phyloP scores from a whole-genome alignment of 2,113 vertebrate species.

The Piaya cayana region DNA sequence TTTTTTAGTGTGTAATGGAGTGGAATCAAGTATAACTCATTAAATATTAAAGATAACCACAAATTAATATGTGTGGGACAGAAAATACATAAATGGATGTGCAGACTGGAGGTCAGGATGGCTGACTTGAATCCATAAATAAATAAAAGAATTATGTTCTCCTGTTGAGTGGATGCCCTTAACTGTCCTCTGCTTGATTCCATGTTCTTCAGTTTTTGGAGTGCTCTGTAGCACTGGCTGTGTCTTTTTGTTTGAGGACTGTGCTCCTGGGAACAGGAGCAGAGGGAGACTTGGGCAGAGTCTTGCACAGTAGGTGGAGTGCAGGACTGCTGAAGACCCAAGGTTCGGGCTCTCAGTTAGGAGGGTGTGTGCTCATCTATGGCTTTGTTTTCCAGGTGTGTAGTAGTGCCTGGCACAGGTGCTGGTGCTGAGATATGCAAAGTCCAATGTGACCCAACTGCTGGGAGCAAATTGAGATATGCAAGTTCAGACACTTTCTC shows the following conservation, averaged over 20 bases:
- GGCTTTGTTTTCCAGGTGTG: fast-evolving
- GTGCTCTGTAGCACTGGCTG: neutral
- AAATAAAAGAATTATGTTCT: slow-evolving; percentile 3
- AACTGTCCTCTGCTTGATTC: neutral
- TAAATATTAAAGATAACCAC: slow-evolving; percentile 25
- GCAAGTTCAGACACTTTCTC: neutral
- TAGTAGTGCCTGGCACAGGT: neutral
- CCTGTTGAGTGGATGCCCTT: neutral
- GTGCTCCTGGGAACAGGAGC: neutral
- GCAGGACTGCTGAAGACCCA: neutral
- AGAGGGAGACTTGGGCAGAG: neutral
- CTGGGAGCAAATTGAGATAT: neutral
- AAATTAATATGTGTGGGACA: neutral
- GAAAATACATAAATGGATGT: neutral
- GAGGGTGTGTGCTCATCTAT: fast-evolving
- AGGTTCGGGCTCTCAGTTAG: neutral
- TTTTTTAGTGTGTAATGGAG: neutral
- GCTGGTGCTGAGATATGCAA: neutral
- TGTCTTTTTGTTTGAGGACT: neutral
- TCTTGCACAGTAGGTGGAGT: neutral
- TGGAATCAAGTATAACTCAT: neutral
- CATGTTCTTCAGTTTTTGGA: neutral
- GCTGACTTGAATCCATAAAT: neutral
- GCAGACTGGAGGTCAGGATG: neutral
- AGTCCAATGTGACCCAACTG: fast-evolving